Conservation (phyloP, 2,888 invertebrate genomes). For the Poecilus cupreus region DNA sequence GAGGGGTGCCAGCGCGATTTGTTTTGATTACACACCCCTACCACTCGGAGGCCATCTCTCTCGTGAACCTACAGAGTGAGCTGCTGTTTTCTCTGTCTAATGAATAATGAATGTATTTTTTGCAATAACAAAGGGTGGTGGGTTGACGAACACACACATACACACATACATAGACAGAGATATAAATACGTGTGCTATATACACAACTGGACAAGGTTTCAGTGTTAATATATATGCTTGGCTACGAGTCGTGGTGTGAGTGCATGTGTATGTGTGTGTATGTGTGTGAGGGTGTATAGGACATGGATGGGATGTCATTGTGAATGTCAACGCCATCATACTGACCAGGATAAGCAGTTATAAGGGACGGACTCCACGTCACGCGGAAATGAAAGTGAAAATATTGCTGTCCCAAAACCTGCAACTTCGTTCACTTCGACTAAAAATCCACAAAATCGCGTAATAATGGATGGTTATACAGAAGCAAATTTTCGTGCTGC, state of each 20-base stretch:
- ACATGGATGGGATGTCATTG: slow-evolving; percentile 46
- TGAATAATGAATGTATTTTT: slow-evolving; percentile 58
- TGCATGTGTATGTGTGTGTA: background rate
- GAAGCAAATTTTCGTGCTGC: no score
- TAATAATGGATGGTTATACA: no score
- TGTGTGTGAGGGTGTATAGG: background rate
- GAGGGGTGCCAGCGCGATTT: slow-evolving; percentile 69
- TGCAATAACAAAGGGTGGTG: slow-evolving; percentile 53
- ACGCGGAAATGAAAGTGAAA: slow-evolving; percentile 43
- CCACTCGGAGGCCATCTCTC: slow-evolving; percentile 64
- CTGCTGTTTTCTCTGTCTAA: slow-evolving; percentile 15
- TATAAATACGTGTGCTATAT: slow-evolving; percentile 35
- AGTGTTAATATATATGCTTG: background rate
- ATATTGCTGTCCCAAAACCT: background rate
- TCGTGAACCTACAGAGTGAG: background rate
- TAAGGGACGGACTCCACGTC: background rate
- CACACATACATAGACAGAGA: background rate
- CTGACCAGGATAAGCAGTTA: slow-evolving; percentile 42
- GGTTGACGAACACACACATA: slow-evolving; percentile 3
- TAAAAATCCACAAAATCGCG: no score
- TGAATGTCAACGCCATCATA: slow-evolving; percentile 54
- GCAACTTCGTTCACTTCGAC: no score
- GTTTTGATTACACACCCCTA: slow-evolving; percentile 70
- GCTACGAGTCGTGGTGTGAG: background rate
- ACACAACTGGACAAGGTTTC: slow-evolving; percentile 16